A percentile compares a stretch with the other conserved stretches of the same genome.
These are phyloP conservation scores for Sardinella longiceps DNA, from an alignment of 2,797 vertebrate species.

Conservation along the genomic window DNA sequence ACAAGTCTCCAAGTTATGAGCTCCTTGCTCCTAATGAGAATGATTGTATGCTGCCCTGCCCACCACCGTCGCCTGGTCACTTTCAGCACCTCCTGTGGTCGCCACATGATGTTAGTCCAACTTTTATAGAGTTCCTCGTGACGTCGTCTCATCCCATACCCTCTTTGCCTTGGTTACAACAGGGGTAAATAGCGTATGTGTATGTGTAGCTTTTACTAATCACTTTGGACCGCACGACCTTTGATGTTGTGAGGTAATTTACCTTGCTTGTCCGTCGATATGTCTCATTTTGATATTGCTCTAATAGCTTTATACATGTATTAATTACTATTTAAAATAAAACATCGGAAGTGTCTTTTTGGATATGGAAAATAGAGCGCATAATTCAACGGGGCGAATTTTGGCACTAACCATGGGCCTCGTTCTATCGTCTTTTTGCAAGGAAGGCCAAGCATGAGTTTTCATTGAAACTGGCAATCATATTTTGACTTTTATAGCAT, in stretches of 20 bases:
- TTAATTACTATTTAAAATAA: too few species aligned
- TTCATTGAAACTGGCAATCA: not conserved
- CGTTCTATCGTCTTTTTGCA: too few species aligned
- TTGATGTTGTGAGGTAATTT: not conserved
- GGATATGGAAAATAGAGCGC: too few species aligned
- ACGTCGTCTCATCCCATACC: slow-evolving; percentile 31
- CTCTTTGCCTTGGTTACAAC: slow-evolving; percentile 40
- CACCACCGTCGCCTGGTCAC: not conserved
- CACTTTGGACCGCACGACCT: not conserved
- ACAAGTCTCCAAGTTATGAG: not conserved
- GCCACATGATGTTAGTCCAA: not conserved
- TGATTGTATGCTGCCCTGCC: not conserved
- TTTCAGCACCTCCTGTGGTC: not conserved
- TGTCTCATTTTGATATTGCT: not conserved
- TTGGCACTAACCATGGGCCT: not conserved
- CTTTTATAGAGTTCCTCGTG: slow-evolving; percentile 41
- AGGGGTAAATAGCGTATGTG: not conserved
- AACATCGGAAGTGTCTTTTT: too few species aligned
- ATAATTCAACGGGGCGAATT: not conserved
- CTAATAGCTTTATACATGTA: too few species aligned
- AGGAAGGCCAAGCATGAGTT: too few species aligned
- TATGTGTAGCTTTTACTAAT: not conserved
- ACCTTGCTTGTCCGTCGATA: not conserved
- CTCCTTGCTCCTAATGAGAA: not conserved
- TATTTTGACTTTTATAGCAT: not conserved